Evolutionary conservation across 2,797 vertebrate species (phyloP), one percentile per base, ranked within the genome.

Genomic region (Urophycis tenuis): DNA sequence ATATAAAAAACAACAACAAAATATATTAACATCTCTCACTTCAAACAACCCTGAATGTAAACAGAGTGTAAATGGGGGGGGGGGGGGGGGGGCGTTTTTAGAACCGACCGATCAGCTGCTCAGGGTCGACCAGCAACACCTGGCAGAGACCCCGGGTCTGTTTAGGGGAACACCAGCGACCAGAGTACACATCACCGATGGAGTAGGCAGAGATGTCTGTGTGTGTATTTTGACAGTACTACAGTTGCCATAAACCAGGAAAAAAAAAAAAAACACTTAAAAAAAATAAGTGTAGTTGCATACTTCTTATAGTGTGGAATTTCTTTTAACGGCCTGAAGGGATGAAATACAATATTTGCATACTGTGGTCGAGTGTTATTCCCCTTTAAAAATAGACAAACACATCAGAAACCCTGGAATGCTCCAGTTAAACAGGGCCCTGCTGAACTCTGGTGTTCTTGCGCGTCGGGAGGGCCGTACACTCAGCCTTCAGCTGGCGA

Each of bases 21-120:
- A 97, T 97, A 98, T 97, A 99, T 99, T 97, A 99, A 95, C 90
- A 92, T 93, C 89, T 93, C 87, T 90, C 92, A 91, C 93, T 91
- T 93, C 89, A 90, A 92, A 93, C 85, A 93, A 91, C 89, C 85
- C 89, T 90, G 93, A 92, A 91, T 97, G 96, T 67, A 67, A 67
- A 60, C 97, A 97, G 98, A 91, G 92, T 94, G 93, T 84, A 77
- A 92, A 91, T 92, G 92, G 85, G 81, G 75, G 94, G 90, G 72
- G 89, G 81, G 75, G 94, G 90, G 72, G 89, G 83, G 83, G 86
- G 80, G 71, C 77, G 1, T 9, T 79, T 76, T 36, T 74, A 74
- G 70, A 83, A 77, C 69, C 76, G 76, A 81, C 41, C 81, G 73
- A 83, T 85, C 70, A 71, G 82, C 87, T 86, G 93, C 93, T 88